Evolutionary conservation across 2,888 invertebrate genomes (phyloP), one percentile per base, ranked within the genome.

Genomic region (Trachelus tabidus): DNA sequence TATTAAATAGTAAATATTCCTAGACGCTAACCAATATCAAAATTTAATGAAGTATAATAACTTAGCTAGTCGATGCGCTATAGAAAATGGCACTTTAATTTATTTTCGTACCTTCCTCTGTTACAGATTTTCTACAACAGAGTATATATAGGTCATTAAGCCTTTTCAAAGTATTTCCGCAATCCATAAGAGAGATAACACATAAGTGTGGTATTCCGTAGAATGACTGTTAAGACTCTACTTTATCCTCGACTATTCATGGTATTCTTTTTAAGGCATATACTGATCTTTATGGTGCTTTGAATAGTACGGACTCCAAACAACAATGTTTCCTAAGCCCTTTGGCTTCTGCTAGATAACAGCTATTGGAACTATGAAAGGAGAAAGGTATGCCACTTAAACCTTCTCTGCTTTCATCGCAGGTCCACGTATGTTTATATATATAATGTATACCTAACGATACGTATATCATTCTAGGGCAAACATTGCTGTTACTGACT

Each of bases 41-140:
- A 56, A 56, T 56, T 56, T 23, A 56, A 56, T 6, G 15, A 4
- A 40, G 40, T 56, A 23, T 56, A 56, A 56, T 23, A 9, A 9
- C 9, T 56, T 23, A 9, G 23, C 56, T 23, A 23, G 23, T 56
- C 56, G 9, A 56, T 9, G 23, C 40, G 40, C 40, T 23, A 6
- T 23, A 15, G 23, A 56, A 23, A 56, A 6, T 56, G 23, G 9
- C 56, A 56, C 56, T 30, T 75, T 76, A 75, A 78, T 76, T 78
- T 76, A 75, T 78, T 78, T 81, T 76, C 79, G 68, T 75, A 76
- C 73, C 76, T 75, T 81, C 75, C 76, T 76, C 77, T 73, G 69
- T 56, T 56, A 23, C 56, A 56, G 56, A 56, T 56, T 56, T 23
- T 23, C 23, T 56, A 56, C 56, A 23, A 56, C 34, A 34, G 23